Conservation (phyloP, 2,113 vertebrate species). For the Rallus limicola region DNA sequence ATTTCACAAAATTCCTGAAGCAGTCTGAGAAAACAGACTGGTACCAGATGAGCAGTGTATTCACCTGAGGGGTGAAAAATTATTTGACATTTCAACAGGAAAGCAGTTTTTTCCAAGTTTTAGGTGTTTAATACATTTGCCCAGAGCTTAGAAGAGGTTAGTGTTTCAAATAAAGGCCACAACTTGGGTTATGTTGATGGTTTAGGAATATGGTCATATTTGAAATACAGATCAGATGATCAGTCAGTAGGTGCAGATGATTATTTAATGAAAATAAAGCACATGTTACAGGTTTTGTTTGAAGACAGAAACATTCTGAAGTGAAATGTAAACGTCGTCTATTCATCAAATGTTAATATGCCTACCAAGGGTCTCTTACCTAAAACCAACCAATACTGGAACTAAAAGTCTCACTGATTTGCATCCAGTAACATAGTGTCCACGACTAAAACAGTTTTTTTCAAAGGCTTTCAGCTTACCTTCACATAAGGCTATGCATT, state of each 20-base stretch:
- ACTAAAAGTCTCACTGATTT: neutral
- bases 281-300: neutral
- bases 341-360: neutral
- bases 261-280: neutral
- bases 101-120: neutral
- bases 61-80: neutral
- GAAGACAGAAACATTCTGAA: neutral
- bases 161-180: neutral
- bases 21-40: neutral
- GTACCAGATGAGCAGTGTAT: neutral
- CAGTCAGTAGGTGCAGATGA: neutral
- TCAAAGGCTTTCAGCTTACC: conserved; percentile 74
- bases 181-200: neutral
- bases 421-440: neutral
- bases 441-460: neutral
- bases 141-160: neutral
- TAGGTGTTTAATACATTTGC: neutral
- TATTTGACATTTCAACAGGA: neutral
- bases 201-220: neutral
- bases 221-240: neutral
- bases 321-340: neutral
- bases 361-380: neutral
- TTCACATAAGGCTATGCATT: conserved; percentile 96
- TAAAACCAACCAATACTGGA: neutral
- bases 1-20: neutral